A percentile compares a stretch with the other conserved stretches of the same genome.
phyloP scores from a whole-genome alignment of 2,888 invertebrate genomes.

The Agrochola circellaris region DNA sequence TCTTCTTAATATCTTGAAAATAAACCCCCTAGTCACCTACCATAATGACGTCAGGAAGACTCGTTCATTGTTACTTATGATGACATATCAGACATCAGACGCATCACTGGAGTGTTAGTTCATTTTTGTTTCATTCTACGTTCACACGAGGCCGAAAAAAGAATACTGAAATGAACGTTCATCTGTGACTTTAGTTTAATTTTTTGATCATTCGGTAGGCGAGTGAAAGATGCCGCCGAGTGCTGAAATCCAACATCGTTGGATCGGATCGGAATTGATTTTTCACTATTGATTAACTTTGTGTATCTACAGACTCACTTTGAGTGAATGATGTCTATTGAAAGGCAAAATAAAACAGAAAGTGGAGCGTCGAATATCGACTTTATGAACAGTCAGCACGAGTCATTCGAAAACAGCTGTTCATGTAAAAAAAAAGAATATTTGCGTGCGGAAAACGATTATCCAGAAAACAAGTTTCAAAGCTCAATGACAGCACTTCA shows the following conservation, averaged over 20 bases:
- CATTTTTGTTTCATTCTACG: background rate
- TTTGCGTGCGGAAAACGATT: background rate
- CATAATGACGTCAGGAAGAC: too few species aligned
- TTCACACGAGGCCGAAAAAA: background rate
- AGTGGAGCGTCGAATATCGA: background rate
- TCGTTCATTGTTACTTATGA: too few species aligned
- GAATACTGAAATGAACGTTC: background rate
- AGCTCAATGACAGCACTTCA: background rate
- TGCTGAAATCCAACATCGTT: background rate
- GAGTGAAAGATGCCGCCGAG: background rate
- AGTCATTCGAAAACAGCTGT: background rate
- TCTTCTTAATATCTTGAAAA: too few species aligned
- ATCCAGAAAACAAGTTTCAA: background rate
- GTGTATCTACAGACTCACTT: background rate
- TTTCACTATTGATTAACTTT: background rate
- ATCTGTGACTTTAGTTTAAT: background rate
- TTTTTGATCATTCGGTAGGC: background rate
- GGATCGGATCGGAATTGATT: background rate
- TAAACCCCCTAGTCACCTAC: too few species aligned
- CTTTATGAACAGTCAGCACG: background rate
- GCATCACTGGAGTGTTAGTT: background rate
- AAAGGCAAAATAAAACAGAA: background rate
- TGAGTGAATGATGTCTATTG: background rate
- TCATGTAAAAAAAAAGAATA: background rate
- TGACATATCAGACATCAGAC: background rate